Conservation (phyloP, 2,888 invertebrate genomes). For the Melieria crassipennis region DNA sequence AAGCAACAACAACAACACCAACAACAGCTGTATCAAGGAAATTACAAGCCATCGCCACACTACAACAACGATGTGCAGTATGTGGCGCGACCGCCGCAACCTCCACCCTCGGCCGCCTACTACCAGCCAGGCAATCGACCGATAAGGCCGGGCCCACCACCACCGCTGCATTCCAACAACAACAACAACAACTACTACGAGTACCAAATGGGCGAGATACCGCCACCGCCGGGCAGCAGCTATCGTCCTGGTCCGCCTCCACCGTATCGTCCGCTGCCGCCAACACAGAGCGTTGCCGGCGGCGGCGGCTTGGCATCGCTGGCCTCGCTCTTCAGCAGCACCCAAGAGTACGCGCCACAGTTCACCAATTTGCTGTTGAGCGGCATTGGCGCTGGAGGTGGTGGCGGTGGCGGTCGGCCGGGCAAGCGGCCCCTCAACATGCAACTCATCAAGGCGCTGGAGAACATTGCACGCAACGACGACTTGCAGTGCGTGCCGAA, state of each 20-base stretch:
- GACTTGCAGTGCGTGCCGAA: slow-evolving; percentile 83
- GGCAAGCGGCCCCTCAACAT: slow-evolving; percentile 55
- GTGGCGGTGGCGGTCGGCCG: slow-evolving; percentile 32
- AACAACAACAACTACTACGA: slow-evolving; percentile 53
- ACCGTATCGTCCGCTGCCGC: slow-evolving; percentile 45
- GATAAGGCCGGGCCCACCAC: slow-evolving; percentile 22
- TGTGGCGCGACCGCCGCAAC: slow-evolving; percentile 35
- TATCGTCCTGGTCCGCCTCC: slow-evolving; percentile 37
- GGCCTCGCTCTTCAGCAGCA: slow-evolving; percentile 52
- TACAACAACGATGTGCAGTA: slow-evolving; percentile 31
- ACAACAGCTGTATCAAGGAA: slow-evolving; percentile 34
- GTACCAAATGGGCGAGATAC: slow-evolving; percentile 60
- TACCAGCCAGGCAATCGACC: slow-evolving; percentile 26
- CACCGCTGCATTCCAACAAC: slow-evolving; percentile 18
- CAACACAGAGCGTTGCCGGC: slow-evolving; percentile 16
- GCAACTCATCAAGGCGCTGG: slow-evolving; percentile 67
- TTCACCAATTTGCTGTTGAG: slow-evolving; percentile 60
- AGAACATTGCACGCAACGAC: slow-evolving; percentile 76
- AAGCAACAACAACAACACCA: slow-evolving; percentile 38
- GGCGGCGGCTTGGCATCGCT: slow-evolving; percentile 53
- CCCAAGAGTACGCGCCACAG: slow-evolving; percentile 62
- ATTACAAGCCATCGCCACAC: slow-evolving; percentile 35
- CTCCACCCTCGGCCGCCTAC: slow-evolving; percentile 15
- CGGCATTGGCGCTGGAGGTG: slow-evolving; percentile 43
- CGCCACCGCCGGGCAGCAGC: slow-evolving; percentile 40